Evolutionary conservation across 2,888 invertebrate species (phyloP), one percentile per base, ranked within the genome.

Genomic region (Oasisia sp.): DNA sequence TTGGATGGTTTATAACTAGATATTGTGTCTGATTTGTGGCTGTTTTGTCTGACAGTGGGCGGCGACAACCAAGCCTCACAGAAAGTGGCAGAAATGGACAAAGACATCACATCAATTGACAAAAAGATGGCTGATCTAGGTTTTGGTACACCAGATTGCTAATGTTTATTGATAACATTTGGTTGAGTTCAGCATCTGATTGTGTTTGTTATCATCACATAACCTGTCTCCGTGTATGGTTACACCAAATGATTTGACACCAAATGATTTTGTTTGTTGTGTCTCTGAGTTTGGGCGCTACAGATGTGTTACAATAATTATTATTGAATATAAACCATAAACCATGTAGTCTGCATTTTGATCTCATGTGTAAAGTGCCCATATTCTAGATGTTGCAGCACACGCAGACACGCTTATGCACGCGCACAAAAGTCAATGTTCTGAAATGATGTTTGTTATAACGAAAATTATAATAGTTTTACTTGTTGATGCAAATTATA

Each of bases 71-170:
- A 90, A 89, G 91, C 90, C 44, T 45, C 92, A 38, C 91, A 90
- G 32, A 92, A 92, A 58, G 19, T 89, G 32, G 92, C 93, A 90
- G 93, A 93, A 32, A 45, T 89, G n/a, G 93, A 91, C 45, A 91
- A 92, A 90, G 93, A 93, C 27, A 93, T 95, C 90, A 93, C 95
- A 92, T 94, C 94, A 32, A 94, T 95, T 93, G 95, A 95, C 93
- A 94, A 95, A 93, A 93, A 94, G 90, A 94, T 95, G 94, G 94
- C 94, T 45, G 95, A 95, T 92, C 93, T 95, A 11, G 95, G 95
- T 90, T 94, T 95, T 89, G 95, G 95, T 94, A 94, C 94, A 94
- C 92, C 44, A 56, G 7, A 74, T 74, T 74, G 74, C 74, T 2
- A 74, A 27, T 74, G 27, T 50, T 32, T 90, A 32, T 32, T 90